phyloP scores from a whole-genome alignment of 1,140 invertebrate genomes.

The Nilaparvata lugens region DNA sequence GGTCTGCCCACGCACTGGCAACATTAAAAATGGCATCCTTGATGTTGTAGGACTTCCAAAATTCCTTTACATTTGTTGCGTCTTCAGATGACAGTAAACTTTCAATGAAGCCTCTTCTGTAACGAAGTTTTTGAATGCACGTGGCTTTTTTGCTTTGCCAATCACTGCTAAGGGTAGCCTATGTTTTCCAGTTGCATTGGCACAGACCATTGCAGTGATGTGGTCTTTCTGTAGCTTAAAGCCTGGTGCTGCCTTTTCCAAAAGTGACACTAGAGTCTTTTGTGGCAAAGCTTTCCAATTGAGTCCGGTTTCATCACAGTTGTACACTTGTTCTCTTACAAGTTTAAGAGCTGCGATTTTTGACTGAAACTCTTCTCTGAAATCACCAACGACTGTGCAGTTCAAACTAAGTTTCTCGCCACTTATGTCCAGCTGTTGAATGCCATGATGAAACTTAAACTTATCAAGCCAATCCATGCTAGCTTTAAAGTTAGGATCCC shows the following conservation, averaged over 20 bases:
- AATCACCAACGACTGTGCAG: constrained; percentile 14
- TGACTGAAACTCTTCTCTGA: constrained; percentile 11
- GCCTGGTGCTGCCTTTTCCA: constrained; percentile 30
- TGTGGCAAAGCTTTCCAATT: constrained; percentile 34
- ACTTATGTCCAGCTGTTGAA: too few relatives aligned
- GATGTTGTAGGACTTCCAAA: too few relatives aligned
- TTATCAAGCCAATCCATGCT: constrained; percentile 34
- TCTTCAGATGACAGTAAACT: too few relatives aligned
- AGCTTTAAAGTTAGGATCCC: constrained; percentile 19
- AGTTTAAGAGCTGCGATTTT: constrained; percentile 6
- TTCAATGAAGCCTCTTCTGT: too few relatives aligned
- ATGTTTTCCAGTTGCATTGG: constrained; percentile 32
- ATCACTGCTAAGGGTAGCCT: constrained; percentile 32
- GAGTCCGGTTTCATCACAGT: constrained; percentile 35
- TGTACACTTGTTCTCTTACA: constrained; percentile 30
- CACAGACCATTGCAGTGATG: constrained; percentile 32
- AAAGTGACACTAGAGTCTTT: constrained; percentile 30
- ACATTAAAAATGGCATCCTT: too few relatives aligned
- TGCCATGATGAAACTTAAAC: constrained; percentile 33
- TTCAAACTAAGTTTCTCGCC: constrained; percentile 25
- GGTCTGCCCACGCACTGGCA: too few relatives aligned
- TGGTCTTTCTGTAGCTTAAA: constrained; percentile 32
- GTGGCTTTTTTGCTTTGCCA: constrained; percentile 25
- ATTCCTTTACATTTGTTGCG: too few relatives aligned
- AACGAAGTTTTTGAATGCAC: constrained; percentile 27